Base-by-base conservation (phyloP, 1,140 invertebrate genomes). In the Himalopsyche phryganea region DNA sequence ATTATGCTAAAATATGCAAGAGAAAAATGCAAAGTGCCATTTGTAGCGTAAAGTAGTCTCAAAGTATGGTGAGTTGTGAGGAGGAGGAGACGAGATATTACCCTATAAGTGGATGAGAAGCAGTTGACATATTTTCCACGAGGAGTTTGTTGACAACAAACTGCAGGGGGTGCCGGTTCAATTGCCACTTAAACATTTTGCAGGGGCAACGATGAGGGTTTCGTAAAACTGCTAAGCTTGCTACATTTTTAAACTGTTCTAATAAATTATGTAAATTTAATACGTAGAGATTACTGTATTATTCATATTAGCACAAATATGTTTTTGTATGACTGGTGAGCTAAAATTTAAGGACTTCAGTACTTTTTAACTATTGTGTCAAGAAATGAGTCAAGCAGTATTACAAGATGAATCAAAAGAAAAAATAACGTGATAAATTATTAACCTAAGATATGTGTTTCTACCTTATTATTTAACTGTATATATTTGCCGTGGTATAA, bases 41-140 rank as follows among this genome's bases (percentile, higher is more conserved):
- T 45, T 45, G 10, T 20, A 20, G 20, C 42, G 42, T 45, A 20
- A 20, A 20, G 42, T 15, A 50, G 19, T 14, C 15, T 50, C 18
- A 36, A 17, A 48, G 13, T 17, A 14, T 10, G 10, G 9, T 48
- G 15, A n/a, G n/a, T n/a, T n/a, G n/a, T n/a, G n/a, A n/a, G n/a
- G n/a, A 19, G 14, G 46, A 48, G 18, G 17, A 17, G 36, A 42
- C 40, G 45, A 46, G 42, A 33, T 54, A 15, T 42, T 28, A 28
- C 23, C 18, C 20, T 41, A 48, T 47, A 56, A 56, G 53, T 48
- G 46, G 53, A 48, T 49, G 53, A 56, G 45, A 5, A 32, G 33
- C 53, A 48, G 45, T 48, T 56, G 53, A 56, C 53, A 56, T 56
- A 56, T 56, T 56, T 56, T 41, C 48, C 53, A 19, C 18, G 23